A percentile compares a stretch with the other conserved stretches of the same genome.
Conservation (phyloP, 2,888 invertebrate species). For the Luperina nickerlii region DNA sequence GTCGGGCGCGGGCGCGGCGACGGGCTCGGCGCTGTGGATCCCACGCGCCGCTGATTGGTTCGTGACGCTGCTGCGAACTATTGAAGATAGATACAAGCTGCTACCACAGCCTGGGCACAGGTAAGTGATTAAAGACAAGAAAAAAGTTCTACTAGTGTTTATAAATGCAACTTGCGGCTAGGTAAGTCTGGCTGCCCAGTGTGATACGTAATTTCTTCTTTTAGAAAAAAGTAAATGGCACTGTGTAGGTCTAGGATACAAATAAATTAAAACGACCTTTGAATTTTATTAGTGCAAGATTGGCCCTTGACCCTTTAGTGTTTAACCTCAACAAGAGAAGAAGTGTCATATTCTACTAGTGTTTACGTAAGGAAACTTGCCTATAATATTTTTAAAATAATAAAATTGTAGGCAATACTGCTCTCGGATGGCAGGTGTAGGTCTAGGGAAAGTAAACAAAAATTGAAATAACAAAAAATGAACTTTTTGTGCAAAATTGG, state of each 20-base stretch:
- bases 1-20: constrained; percentile 80
- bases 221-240: not conserved
- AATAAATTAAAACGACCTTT: not conserved
- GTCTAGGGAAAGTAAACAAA: not conserved
- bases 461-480: not conserved
- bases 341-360: not conserved
- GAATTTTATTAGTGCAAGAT: not conserved
- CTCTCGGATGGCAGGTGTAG: not conserved
- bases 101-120: constrained; percentile 96
- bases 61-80: constrained; percentile 95
- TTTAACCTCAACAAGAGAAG: not conserved
- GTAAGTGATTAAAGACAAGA: constrained; percentile 73
- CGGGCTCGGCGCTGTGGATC: constrained; percentile 93
- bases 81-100: constrained; percentile 95
- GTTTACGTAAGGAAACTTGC: not conserved
- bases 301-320: not conserved
- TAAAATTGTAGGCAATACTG: not conserved
- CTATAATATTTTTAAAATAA: not conserved
- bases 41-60: constrained; percentile 97
- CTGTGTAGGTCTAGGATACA: not conserved
- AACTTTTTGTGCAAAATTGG: too few relatives aligned
- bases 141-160: not conserved
- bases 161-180: not conserved
- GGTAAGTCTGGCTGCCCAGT: not conserved
- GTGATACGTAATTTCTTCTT: not conserved